Evolutionary conservation across 2,113 vertebrate genomes (phyloP).

Genomic region (Glaucidium brasilianum): DNA sequence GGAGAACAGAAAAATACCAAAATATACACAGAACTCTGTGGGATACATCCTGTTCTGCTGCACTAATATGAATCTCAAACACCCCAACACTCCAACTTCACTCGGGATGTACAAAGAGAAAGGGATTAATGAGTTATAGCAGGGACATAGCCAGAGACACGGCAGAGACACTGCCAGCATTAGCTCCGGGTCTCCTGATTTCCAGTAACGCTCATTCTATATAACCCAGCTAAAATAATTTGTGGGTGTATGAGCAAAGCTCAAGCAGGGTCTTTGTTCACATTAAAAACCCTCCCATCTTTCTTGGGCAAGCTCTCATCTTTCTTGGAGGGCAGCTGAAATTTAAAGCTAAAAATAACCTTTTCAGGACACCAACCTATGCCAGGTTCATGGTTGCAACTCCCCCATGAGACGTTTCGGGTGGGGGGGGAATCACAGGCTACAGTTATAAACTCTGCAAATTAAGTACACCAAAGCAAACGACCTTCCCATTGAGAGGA

Average conservation of each 20-base stretch:
- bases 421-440: not conserved
- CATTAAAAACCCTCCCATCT: not conserved
- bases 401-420: not conserved
- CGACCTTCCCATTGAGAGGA: not conserved
- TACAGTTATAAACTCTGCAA: not conserved
- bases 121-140: not conserved
- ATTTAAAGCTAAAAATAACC: not conserved
- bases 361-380: not conserved
- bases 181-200: not conserved
- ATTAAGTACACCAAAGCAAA: not conserved
- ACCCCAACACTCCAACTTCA: not conserved
- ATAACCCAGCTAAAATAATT: not conserved
- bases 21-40: not conserved
- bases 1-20: not conserved
- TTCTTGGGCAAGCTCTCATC: not conserved
- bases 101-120: not conserved
- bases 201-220: not conserved
- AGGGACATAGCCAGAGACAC: not conserved
- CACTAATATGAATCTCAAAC: not conserved
- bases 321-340: not conserved
- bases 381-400: not conserved
- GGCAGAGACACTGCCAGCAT: not conserved
- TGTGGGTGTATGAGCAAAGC: accelerated
- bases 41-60: not conserved
- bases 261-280: not conserved